Evolutionary conservation across 1,140 invertebrate genomes (phyloP).

Genomic region (Cyclargus thomasi): DNA sequence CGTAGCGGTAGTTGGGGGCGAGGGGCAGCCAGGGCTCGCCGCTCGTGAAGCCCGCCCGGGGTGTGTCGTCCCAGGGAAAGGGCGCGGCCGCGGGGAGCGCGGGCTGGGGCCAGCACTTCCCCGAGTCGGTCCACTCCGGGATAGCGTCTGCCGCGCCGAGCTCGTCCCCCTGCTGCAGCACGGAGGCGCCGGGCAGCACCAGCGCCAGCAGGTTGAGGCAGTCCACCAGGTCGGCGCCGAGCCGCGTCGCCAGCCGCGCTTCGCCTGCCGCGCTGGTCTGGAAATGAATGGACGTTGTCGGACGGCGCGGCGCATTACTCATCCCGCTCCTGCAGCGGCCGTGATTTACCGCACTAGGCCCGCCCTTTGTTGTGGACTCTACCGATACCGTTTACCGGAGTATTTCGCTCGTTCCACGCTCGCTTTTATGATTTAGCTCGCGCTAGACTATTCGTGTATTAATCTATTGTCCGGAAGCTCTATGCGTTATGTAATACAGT

Average conservation of each 20-base stretch:
- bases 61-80: slow-evolving; percentile 82
- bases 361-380: not conserved
- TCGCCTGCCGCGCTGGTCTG: slow-evolving; percentile 76
- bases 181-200: slow-evolving; percentile 78
- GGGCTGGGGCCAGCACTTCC: slow-evolving; percentile 46
- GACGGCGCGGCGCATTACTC: not conserved
- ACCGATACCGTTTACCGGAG: too few relatives aligned
- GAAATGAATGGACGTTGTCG: slow-evolving; percentile 9
- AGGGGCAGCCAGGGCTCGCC: slow-evolving; percentile 77
- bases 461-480: not conserved
- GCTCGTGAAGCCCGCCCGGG: slow-evolving; percentile 76
- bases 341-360: not conserved
- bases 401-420: not conserved
- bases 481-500: too few relatives aligned
- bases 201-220: slow-evolving; percentile 77
- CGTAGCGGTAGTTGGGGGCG: slow-evolving; percentile 70
- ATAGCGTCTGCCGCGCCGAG: slow-evolving; percentile 79
- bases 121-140: slow-evolving; percentile 43
- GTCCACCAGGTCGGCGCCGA: slow-evolving; percentile 76
- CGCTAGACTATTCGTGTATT: not conserved
- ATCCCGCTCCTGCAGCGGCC: not conserved
- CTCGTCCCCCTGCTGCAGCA: slow-evolving; percentile 85
- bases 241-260: slow-evolving; percentile 68
- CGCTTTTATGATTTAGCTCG: not conserved
- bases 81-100: slow-evolving; percentile 72